Evolutionary conservation across 2,888 invertebrate genomes (phyloP).

Genomic region (Ormyrus labotus): DNA sequence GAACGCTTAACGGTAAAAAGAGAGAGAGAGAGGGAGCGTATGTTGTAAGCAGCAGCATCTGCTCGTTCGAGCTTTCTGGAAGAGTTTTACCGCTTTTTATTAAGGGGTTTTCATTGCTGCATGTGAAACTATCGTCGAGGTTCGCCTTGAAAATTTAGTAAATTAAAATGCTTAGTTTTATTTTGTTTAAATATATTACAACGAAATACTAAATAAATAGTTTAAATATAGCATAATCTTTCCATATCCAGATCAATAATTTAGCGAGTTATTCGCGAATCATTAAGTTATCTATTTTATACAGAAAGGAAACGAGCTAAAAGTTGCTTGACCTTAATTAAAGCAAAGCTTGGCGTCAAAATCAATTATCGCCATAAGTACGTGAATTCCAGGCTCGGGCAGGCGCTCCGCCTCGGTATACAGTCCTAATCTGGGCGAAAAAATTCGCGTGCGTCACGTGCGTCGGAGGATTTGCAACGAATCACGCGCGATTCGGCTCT

Average conservation of each 20-base stretch:
- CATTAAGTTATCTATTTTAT: too few relatives aligned
- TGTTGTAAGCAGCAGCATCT: constrained; percentile 24
- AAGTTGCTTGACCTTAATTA: constrained; percentile 28
- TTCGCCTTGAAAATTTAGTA: too few relatives aligned
- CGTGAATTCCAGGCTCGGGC: constrained; percentile 7
- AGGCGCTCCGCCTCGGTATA: too few relatives aligned
- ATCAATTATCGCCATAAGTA: constrained; percentile 31
- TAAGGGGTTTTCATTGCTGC: constrained; percentile 25
- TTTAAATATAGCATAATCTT: background rate
- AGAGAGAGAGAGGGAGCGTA: background rate
- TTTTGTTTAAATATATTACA: background rate
- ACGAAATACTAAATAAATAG: too few relatives aligned
- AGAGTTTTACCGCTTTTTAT: constrained; percentile 34
- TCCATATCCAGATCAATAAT: constrained; percentile 9
- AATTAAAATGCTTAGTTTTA: too few relatives aligned
- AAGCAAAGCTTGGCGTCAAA: constrained; percentile 1
- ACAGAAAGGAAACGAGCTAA: background rate
- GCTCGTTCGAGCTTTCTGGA: constrained; percentile 46
- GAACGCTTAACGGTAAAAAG: constrained; percentile 24
- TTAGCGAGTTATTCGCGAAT: background rate
- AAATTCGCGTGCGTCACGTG: constrained; percentile 45
- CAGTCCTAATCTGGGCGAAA: background rate
- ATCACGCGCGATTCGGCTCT: background rate
- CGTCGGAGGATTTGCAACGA: background rate
- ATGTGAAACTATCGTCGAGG: too few relatives aligned